These are phyloP conservation scores for Crambe crambe DNA, from an alignment of 37 sponge, comb jelly and placozoan species.

Conservation along the genomic window DNA sequence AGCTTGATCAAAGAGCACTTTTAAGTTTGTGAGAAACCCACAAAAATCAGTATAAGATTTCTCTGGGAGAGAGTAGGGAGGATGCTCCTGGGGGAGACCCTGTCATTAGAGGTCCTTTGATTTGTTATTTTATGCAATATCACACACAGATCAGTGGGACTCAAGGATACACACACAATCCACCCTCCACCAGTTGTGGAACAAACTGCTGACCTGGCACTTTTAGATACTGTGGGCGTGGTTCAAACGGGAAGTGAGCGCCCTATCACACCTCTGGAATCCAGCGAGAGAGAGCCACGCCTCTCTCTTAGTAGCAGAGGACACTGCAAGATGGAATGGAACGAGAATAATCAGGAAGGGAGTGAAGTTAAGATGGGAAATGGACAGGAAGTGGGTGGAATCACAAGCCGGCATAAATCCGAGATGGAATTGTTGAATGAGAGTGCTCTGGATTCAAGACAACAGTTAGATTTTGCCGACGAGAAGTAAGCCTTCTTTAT, in stretches of 20 bases:
- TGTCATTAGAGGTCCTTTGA: too few relatives aligned
- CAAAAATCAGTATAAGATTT: too few relatives aligned
- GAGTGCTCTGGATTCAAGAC: conserved; percentile 31
- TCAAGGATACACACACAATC: neutral
- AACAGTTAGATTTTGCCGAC: conserved; percentile 4
- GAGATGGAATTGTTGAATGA: conserved; percentile 44
- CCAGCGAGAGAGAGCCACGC: neutral
- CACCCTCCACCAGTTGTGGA: neutral
- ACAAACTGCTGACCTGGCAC: neutral
- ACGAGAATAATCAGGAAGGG: too few relatives aligned
- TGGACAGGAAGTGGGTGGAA: neutral
- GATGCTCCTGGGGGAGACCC: too few relatives aligned
- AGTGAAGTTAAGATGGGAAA: neutral
- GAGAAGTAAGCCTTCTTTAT: conserved; percentile 45
- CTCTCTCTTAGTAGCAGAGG: neutral
- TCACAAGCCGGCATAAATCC: neutral
- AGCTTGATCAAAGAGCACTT: too few relatives aligned
- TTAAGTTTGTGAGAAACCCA: too few relatives aligned
- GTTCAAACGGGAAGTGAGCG: neutral
- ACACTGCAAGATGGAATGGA: neutral
- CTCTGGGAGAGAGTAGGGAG: too few relatives aligned
- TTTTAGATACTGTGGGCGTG: neutral
- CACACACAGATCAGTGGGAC: too few relatives aligned
- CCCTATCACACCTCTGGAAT: neutral
- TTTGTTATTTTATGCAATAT: too few relatives aligned